phyloP scores from a whole-genome alignment of 2,113 vertebrate species.

The Oceanodroma tethys region DNA sequence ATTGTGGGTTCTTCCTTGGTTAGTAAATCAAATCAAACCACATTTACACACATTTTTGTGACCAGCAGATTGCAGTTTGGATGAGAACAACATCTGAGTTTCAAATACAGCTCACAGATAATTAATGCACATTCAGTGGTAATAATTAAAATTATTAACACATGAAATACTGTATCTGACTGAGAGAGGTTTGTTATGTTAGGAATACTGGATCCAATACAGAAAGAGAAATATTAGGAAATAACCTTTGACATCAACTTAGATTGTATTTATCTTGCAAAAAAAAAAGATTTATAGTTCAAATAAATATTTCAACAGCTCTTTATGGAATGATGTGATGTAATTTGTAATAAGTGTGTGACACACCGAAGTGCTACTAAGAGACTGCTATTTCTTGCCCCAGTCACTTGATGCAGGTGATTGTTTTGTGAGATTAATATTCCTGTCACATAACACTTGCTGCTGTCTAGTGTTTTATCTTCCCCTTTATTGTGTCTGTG shows the following conservation, averaged over 20 bases:
- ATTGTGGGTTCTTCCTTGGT: constrained; percentile 27
- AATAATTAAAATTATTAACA: constrained; percentile 8
- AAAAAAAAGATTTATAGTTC: not conserved
- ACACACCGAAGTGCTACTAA: not conserved
- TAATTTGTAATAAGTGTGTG: not conserved
- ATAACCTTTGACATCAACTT: not conserved
- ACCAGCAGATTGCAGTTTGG: constrained; percentile 4
- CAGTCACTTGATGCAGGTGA: not conserved
- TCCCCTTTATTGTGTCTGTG: not conserved
- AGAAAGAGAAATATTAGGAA: not conserved
- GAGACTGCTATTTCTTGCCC: constrained; percentile 6
- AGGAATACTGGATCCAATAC: not conserved
- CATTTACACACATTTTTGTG: not conserved
- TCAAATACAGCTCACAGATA: not conserved
- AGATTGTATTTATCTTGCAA: not conserved
- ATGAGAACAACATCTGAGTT: not conserved
- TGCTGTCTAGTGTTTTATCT: not conserved
- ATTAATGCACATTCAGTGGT: not conserved
- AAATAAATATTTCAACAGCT: constrained; percentile 1
- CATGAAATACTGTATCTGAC: not conserved
- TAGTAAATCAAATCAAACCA: constrained; percentile 42
- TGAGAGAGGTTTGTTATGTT: not conserved
- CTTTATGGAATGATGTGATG: not conserved
- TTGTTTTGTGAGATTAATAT: constrained; percentile 30
- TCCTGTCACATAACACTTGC: not conserved